Evolutionary conservation across 2,888 invertebrate species (phyloP).

Genomic region (Scrobipalpa atriplicella): DNA sequence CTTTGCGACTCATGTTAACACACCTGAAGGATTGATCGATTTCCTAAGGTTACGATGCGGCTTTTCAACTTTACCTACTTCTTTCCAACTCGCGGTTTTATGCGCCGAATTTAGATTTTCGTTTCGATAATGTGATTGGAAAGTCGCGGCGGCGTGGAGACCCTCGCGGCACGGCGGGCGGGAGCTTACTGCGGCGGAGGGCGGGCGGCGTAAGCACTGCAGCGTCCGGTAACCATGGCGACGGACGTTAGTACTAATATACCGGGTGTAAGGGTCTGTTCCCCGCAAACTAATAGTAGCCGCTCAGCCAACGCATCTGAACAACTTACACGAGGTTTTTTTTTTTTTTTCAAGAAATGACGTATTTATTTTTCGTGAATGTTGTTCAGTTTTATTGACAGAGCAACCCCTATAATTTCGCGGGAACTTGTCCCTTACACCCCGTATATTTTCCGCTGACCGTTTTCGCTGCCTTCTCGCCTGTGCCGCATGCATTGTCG

Average conservation of each 20-base stretch:
- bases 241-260: constrained; percentile 42
- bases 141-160: constrained; percentile 40
- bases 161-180: constrained; percentile 50
- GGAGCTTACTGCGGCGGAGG: constrained; percentile 73
- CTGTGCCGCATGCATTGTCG: constrained; percentile 41
- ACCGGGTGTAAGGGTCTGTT: no score
- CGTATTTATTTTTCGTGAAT: no score
- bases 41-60: constrained; percentile 22
- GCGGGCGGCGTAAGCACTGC: constrained; percentile 68
- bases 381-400: no score
- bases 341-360: no score
- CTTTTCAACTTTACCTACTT: not conserved
- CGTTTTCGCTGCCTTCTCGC: constrained; percentile 50
- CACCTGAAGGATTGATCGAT: constrained; percentile 30
- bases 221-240: constrained; percentile 74
- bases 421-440: no score
- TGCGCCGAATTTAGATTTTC: constrained; percentile 23
- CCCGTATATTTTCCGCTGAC: constrained; percentile 40
- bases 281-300: no score
- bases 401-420: no score
- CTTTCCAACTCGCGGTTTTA: constrained; percentile 14
- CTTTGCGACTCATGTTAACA: constrained; percentile 27
- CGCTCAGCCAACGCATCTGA: no score
- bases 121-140: constrained; percentile 37
- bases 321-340: no score